Evolutionary conservation across 2,113 vertebrate genomes (phyloP).

Genomic region (Corythornis madagascariensis): DNA sequence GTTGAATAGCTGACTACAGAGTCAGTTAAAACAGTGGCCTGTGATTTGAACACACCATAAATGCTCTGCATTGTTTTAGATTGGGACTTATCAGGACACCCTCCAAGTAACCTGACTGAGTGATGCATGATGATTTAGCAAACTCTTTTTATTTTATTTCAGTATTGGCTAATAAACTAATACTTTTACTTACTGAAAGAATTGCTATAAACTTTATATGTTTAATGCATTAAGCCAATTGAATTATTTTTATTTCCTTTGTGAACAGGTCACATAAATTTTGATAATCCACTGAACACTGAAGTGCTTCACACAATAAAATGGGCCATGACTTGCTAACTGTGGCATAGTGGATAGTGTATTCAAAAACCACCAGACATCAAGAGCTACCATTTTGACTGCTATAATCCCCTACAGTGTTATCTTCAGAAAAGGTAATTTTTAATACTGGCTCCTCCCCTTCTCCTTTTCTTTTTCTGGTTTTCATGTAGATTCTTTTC

Average conservation of each 20-base stretch:
- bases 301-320: not conserved
- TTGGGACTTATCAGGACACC: not conserved
- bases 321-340: not conserved
- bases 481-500: not conserved
- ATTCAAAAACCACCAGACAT: not conserved
- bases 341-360: not conserved
- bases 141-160: not conserved
- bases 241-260: constrained; percentile 38
- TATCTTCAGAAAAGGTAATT: not conserved
- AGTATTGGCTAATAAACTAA: constrained; percentile 6
- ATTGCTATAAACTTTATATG: not conserved
- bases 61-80: not conserved
- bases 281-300: not conserved
- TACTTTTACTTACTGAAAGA: constrained; percentile 27
- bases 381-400: not conserved
- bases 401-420: not conserved
- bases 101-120: not conserved
- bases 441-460: not conserved
- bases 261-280: not conserved
- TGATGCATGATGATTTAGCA: not conserved
- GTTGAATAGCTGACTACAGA: not conserved
- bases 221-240: not conserved
- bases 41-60: not conserved
- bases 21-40: not conserved
- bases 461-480: not conserved